A percentile compares a stretch with the other conserved stretches of the same genome.
phyloP scores from a whole-genome alignment of 2,888 invertebrate genomes.

The Hypsopygia costalis region DNA sequence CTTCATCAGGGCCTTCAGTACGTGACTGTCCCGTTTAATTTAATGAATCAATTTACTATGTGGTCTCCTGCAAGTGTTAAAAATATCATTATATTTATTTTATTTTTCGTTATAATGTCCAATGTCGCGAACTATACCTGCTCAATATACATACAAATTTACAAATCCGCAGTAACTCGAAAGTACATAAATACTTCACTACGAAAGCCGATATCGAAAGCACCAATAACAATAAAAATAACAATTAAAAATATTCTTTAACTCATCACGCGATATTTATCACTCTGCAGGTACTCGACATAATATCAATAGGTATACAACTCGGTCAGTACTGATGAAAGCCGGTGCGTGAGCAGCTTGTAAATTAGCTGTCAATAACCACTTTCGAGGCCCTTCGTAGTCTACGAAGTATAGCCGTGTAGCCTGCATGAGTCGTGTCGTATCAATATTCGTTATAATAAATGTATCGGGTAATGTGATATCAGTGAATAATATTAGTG shows the following conservation, averaged over 20 bases:
- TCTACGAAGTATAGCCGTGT: neutral
- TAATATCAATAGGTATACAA: slow-evolving; percentile 14
- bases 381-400: slow-evolving; percentile 28
- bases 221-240: neutral
- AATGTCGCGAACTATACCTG: too few relatives aligned
- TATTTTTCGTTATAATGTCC: too few relatives aligned
- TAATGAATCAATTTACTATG: too few relatives aligned
- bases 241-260: neutral
- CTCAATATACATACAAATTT: neutral
- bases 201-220: neutral
- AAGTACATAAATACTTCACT: neutral
- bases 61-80: too few relatives aligned
- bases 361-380: slow-evolving; percentile 33
- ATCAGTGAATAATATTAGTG: too few relatives aligned
- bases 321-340: slow-evolving; percentile 47
- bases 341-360: slow-evolving; percentile 43
- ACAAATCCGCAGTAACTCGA: neutral
- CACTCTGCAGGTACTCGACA: neutral
- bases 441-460: too few relatives aligned
- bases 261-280: neutral
- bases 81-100: too few relatives aligned
- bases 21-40: too few relatives aligned
- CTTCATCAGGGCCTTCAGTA: too few relatives aligned
- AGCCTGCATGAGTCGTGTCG: too few relatives aligned
- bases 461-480: too few relatives aligned